Evolutionary conservation across 92 coral and sea anemone genomes (phyloP), one percentile per base, ranked within the genome.

Genomic region (Desmophyllum pertusum): DNA sequence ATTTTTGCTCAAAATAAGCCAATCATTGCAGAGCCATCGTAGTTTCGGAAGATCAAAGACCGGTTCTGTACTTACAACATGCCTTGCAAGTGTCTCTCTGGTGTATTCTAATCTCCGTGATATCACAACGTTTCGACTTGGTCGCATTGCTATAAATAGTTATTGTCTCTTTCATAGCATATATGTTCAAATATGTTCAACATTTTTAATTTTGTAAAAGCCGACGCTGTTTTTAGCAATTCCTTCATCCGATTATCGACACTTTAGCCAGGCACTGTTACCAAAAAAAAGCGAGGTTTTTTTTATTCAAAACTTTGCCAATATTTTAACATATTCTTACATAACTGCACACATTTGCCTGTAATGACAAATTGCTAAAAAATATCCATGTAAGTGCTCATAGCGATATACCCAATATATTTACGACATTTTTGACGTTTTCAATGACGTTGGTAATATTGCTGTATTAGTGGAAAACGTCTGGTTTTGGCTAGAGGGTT

Each of bases 361-460:
- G 27, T 66, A 15, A 21, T 48, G 41, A 48, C 64, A 21, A 48
- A 33, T 19, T 31, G 1, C 38, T 42, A 38, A 36, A 9, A 76
- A 29, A 61, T 21, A 27, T 37, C 73, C 40, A 1, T 31, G 41
- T 1, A 2, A 59, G 10, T n/a, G 42, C 41, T 15, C 23, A 19
- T 17, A 25, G 51, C 39, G 27, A 38, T 15, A 10, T 37, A 15
- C 29, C 69, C 77, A 68, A 67, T 52, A 80, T 37, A 67, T n/a
- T 19, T 15, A 42, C 29, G 59, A n/a, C 63, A 23, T 25, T 53
- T 79, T 43, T 79, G 75, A 79, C 84, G 61, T 37, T 55, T 69
- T 51, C 48, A 50, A 35, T 35, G 76, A 80, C 62, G 63, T 67
- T 46, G 17, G 39, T 63, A 38, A 64, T 78, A 78, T 78, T 78